These are phyloP conservation scores for Eilema depressum DNA, from an alignment of 2,888 invertebrate species.

Conservation along the genomic window DNA sequence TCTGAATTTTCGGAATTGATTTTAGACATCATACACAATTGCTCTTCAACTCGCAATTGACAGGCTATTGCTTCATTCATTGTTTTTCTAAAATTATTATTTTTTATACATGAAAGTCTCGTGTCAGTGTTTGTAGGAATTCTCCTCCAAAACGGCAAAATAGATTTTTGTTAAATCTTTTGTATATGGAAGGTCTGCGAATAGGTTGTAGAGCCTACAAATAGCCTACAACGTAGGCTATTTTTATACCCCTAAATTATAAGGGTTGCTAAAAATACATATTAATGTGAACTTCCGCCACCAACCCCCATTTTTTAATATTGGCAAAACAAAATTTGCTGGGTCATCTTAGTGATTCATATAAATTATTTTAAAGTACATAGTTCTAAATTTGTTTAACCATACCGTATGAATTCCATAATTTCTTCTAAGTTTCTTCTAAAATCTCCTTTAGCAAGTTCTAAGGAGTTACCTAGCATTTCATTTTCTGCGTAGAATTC, in stretches of 20 bases:
- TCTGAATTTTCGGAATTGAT: constrained; percentile 69
- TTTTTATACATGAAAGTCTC: not conserved
- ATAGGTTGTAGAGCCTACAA: too few relatives aligned
- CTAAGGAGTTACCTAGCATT: constrained; percentile 65
- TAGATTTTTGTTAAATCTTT: too few relatives aligned
- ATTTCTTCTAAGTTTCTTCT: constrained; percentile 65
- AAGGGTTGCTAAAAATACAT: too few relatives aligned
- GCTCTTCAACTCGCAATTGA: constrained; percentile 67
- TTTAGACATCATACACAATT: constrained; percentile 68
- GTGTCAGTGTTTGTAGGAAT: too few relatives aligned
- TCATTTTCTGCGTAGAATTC: constrained; percentile 76
- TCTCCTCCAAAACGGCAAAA: too few relatives aligned
- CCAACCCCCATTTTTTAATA: not conserved
- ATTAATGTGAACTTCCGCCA: too few relatives aligned
- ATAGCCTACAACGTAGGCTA: too few relatives aligned
- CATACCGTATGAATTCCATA: constrained; percentile 68
- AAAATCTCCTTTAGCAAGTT: constrained; percentile 68
- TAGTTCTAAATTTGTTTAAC: not conserved
- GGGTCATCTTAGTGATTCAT: too few relatives aligned
- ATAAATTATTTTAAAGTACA: not conserved
- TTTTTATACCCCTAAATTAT: too few relatives aligned
- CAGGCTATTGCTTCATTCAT: constrained; percentile 68
- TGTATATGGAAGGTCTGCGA: too few relatives aligned
- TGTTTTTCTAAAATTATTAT: constrained; percentile 60
- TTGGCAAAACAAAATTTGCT: too few relatives aligned